A percentile compares a stretch with the other conserved stretches of the same genome.
These are phyloP conservation scores for Caprella mutica DNA, from an alignment of 2,888 invertebrate genomes.

Conservation along the genomic window DNA sequence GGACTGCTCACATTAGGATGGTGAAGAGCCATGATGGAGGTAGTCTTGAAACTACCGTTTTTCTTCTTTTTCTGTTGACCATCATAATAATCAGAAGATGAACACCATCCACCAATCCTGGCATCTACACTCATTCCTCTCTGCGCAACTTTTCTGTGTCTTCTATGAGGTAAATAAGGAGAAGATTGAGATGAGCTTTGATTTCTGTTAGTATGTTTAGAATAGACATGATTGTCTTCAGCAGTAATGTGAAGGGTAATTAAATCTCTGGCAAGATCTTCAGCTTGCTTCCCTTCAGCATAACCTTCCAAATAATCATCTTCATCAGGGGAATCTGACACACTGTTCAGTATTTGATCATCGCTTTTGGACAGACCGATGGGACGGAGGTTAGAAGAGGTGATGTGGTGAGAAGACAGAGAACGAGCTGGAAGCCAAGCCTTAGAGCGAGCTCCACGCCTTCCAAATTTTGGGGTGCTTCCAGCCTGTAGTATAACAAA, in stretches of 20 bases:
- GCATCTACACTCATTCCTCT: constrained; percentile 4
- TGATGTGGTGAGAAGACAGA: constrained; percentile 30
- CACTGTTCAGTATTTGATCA: constrained; percentile 32
- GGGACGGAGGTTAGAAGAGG: constrained; percentile 24
- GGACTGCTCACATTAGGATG: constrained; percentile 10
- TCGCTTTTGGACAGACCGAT: constrained; percentile 33
- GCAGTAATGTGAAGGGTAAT: constrained; percentile 20
- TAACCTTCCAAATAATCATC: constrained; percentile 32
- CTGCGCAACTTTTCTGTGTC: constrained; percentile 6
- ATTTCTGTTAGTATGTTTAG: not conserved
- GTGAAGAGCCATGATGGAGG: constrained; percentile 2
- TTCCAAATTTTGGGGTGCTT: constrained; percentile 25
- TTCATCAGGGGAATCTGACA: constrained; percentile 31
- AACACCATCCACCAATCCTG: not conserved
- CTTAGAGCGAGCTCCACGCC: constrained; percentile 15
- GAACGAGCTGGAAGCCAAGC: constrained; percentile 26
- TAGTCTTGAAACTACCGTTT: not conserved
- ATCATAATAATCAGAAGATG: not conserved
- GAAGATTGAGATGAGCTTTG: not conserved
- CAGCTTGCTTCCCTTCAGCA: constrained; percentile 24
- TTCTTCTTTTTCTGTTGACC: not conserved
- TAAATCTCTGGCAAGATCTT: constrained; percentile 29
- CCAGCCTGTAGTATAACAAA: too few species aligned
- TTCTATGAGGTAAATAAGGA: not conserved
- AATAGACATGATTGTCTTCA: not conserved